Base-by-base conservation (phyloP, 1,140 invertebrate species). In the Campodea augens region DNA sequence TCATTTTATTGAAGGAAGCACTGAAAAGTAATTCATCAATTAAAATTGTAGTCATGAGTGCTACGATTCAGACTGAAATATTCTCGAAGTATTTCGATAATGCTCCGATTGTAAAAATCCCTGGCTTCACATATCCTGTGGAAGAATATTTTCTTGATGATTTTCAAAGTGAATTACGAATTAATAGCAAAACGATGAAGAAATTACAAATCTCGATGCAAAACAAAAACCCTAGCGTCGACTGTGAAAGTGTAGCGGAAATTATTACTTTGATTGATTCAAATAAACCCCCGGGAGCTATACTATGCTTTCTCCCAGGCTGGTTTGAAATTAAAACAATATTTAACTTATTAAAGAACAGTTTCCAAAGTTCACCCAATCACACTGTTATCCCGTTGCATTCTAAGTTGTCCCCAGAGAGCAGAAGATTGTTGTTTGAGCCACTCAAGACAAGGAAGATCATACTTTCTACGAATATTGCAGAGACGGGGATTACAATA, bases 31-130 rank as follows among this genome's bases (percentile, higher is more conserved):
- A 76, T 56, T 52, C 61, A 19, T 52, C 65, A 45, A 60, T 74
- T 37, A 61, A 75, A 67, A 64, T 91, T 1, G 72, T 91, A 25
- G 57, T 91, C 1, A 90, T 90, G 84, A 90, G 85, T 24, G 87
- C 87, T 0, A 90, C 86, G 7, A 71, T 91, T 51, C 75, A 89
- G 57, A 63, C 71, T 27, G 60, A 73, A 23, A 62, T 75, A 37
- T 85, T 90, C 58, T 66, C 75, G 24, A 55, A 72, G 7, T 93
- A 87, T 54, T 91, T 90, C 58, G 53, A 56, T 36, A 51, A 67
- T 43, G 58, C 63, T n/a, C 53, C 57, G 0, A 38, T 56, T 7
- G 51, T 72, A 4, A 52, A 63, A 20, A 50, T 73, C 4, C 62
- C 63, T 46, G 75, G 75, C 5, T 64, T 59, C 51, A 60, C 67